These are phyloP conservation scores for Pseudopodoces humilis DNA, from an alignment of 2,113 vertebrate species.

Conservation along the genomic window DNA sequence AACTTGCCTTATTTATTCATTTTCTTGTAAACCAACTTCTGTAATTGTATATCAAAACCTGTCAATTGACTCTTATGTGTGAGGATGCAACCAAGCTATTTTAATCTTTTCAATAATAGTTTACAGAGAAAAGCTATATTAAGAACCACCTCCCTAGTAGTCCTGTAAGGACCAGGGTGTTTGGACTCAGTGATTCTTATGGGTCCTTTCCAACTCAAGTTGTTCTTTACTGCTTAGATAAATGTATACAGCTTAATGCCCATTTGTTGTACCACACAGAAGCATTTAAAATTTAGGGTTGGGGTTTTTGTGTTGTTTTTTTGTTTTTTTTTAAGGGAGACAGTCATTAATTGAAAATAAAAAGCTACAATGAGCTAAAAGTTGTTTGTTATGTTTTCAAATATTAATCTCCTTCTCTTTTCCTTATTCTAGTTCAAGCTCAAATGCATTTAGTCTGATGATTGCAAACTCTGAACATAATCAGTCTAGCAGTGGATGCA, in stretches of 20 bases:
- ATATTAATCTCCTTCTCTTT: background rate
- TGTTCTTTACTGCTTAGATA: background rate
- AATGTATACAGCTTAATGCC: background rate
- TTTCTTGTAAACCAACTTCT: background rate
- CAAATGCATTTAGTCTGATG: constrained; percentile 85
- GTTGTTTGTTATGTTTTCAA: background rate
- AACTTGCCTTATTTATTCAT: background rate
- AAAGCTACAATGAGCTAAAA: background rate
- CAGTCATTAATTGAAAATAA: background rate
- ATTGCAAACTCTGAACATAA: constrained; percentile 84
- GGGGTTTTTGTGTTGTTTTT: fast-evolving
- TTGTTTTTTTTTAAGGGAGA: background rate
- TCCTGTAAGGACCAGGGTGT: background rate
- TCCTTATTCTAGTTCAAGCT: constrained; percentile 74
- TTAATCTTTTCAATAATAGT: background rate
- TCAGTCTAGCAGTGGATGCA: constrained; percentile 88
- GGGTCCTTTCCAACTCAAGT: background rate
- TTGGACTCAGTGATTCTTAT: background rate
- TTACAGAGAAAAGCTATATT: background rate
- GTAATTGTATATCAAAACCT: background rate
- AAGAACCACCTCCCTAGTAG: background rate
- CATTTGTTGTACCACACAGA: background rate
- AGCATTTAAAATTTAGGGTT: background rate
- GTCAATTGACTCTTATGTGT: background rate
- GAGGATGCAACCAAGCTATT: background rate